Evolutionary conservation across 2,888 invertebrate genomes (phyloP), one percentile per base, ranked within the genome.

Genomic region (Hoplodrina blanda): DNA sequence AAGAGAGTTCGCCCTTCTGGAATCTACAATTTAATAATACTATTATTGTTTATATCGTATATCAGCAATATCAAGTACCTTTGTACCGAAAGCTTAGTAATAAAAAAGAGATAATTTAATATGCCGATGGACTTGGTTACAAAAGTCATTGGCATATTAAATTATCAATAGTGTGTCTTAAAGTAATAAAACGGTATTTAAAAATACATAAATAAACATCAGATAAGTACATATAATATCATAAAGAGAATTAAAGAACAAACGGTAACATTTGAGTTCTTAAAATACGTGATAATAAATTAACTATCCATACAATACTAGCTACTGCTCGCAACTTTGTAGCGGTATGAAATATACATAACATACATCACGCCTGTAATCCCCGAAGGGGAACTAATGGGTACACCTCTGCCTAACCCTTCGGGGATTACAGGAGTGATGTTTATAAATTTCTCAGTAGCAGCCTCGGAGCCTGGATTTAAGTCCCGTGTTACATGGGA

Each of bases 81-180:
- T 56, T 64, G 44, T 37, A 62, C 54, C 56, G 0, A 46, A 53
- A 60, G 8, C 4, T 44, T 20, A 8, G 3, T 11, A 59, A 33
- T 64, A 72, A 64, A 52, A 54, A n/a, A 4, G 37, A 37, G 62
- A 71, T 65, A 76, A 52, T 10, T 11, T 25, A 25, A 25, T 25
- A 25, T 25, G 25, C 25, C 37, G 1, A 8, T 7, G 37, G 11
- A 30, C n/a, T 0, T 8, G 30, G 11, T 19, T 33, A 62, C 64
- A 68, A 59, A 68, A 49, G 52, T 65, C 62, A 60, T 62, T 77
- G 49, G 52, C 56, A 56, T 62, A 30, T 41, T 0, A 62, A 53
- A 17, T 62, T 56, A 70, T 71, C 55, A 44, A n/a, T 30, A 37
- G 17, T 19, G 19, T 37, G 33, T 44, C 17, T 57, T 33, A 56